phyloP scores from a whole-genome alignment of 1,140 invertebrate genomes.

The Onthophagus taurus region DNA sequence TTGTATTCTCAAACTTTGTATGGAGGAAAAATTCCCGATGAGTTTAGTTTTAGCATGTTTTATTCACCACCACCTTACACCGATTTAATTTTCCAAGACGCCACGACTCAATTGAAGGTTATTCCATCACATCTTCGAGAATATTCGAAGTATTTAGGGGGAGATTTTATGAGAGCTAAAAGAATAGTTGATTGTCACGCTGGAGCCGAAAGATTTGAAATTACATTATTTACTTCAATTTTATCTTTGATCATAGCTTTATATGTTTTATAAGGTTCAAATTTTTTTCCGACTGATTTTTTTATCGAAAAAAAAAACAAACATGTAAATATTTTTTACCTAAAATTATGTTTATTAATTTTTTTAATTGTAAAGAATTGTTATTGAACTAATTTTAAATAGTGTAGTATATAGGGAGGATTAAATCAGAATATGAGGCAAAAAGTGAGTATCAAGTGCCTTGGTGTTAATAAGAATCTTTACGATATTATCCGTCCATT shows the following conservation, averaged over 20 bases:
- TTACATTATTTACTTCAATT: slow-evolving; percentile 9
- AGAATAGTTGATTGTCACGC: slow-evolving; percentile 69
- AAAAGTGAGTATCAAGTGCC: too few relatives aligned
- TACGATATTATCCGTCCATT: too few relatives aligned
- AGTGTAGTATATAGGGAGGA: too few relatives aligned
- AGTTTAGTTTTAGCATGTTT: slow-evolving; percentile 85
- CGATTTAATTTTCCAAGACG: slow-evolving; percentile 89
- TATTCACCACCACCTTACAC: slow-evolving; percentile 67
- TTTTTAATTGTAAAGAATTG: too few relatives aligned
- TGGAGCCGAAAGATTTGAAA: slow-evolving; percentile 31
- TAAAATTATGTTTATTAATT: too few relatives aligned
- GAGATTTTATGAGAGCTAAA: slow-evolving; percentile 65
- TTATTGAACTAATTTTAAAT: too few relatives aligned
- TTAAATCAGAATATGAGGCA: too few relatives aligned
- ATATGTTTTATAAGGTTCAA: too few relatives aligned
- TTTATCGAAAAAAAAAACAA: too few relatives aligned
- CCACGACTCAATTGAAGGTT: slow-evolving; percentile 70
- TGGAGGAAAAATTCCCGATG: slow-evolving; percentile 71
- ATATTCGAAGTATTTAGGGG: slow-evolving; percentile 60
- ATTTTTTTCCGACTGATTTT: too few relatives aligned
- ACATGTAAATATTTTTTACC: too few relatives aligned
- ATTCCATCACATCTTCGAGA: slow-evolving; percentile 53
- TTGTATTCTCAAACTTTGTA: slow-evolving; percentile 87
- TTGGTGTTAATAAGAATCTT: too few relatives aligned
- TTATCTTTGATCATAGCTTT: neutral